Evolutionary conservation across 2,888 invertebrate genomes (phyloP).

Genomic region (Merodon equestris): DNA sequence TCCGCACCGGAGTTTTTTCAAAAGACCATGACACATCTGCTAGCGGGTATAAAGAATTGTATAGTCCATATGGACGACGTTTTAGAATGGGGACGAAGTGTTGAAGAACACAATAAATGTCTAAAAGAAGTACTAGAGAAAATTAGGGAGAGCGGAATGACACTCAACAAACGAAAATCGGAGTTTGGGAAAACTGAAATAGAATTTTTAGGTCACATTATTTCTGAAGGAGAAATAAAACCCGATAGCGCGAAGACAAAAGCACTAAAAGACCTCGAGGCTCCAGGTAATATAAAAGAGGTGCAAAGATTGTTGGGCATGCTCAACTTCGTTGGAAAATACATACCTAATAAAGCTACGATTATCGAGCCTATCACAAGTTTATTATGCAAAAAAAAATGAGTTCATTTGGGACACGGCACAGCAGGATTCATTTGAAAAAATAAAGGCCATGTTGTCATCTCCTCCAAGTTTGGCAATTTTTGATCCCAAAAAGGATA

Average conservation of each 20-base stretch:
- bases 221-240: conserved; percentile 15
- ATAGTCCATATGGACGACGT: conserved; percentile 13
- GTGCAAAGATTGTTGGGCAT: conserved; percentile 30
- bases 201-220: conserved; percentile 19
- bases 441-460: background rate
- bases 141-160: conserved; percentile 6
- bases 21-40: conserved; percentile 17
- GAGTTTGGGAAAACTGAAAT: conserved; percentile 17
- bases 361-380: conserved; percentile 13
- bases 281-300: conserved; percentile 20
- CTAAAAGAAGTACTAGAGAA: conserved; percentile 13
- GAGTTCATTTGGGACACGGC: conserved; percentile 4
- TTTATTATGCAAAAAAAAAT: background rate
- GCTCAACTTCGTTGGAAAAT: conserved; percentile 33
- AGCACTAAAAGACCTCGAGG: conserved; percentile 19
- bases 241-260: conserved; percentile 17
- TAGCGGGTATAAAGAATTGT: conserved; percentile 25
- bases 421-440: background rate
- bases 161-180: conserved; percentile 14
- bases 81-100: conserved; percentile 9
- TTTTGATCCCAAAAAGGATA: background rate
- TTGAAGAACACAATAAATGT: conserved; percentile 5
- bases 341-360: conserved; percentile 28
- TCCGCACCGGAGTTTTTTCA: conserved; percentile 35
- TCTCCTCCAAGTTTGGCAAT: background rate